A percentile compares a stretch with the other conserved stretches of the same genome.
phyloP scores from a whole-genome alignment of 2,113 vertebrate genomes.

The Pelusios castaneus region DNA sequence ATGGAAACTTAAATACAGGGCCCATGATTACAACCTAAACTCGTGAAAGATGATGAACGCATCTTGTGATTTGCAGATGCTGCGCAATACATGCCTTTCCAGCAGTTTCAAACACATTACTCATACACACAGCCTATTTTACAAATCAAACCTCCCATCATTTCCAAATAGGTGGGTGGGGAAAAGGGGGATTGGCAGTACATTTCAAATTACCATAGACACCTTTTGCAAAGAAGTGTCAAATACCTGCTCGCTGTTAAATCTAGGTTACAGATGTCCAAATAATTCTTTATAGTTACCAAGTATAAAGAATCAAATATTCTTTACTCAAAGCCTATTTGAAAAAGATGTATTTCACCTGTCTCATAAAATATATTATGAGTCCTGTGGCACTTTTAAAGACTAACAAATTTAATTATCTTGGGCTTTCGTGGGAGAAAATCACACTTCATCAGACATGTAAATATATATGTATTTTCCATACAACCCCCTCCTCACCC shows the following conservation, averaged over 20 bases:
- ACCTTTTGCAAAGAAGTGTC: conserved; percentile 46
- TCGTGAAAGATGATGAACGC: conserved; percentile 63
- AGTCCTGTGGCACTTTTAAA: no score
- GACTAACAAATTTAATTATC: no score
- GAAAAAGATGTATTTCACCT: neutral
- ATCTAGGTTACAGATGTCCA: conserved; percentile 37
- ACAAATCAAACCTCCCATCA: conserved; percentile 40
- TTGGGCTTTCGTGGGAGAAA: no score
- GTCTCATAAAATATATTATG: neutral
- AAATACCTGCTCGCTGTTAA: conserved; percentile 27
- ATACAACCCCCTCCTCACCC: neutral
- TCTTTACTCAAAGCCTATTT: conserved; percentile 1
- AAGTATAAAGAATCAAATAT: conserved; percentile 36
- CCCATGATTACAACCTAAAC: conserved; percentile 55
- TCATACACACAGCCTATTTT: conserved; percentile 56
- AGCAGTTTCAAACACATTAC: conserved; percentile 60
- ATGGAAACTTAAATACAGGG: conserved; percentile 71
- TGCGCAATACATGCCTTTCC: conserved; percentile 50
- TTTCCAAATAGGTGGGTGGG: neutral
- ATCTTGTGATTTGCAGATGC: conserved; percentile 69
- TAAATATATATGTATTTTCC: neutral
- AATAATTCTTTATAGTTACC: conserved; percentile 13
- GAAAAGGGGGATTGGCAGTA: conserved; percentile 28
- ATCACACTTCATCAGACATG: no score
- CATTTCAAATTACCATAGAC: conserved; percentile 25